Percentiles rank a stretch among this genome's conserved stretches.
Evolutionary conservation across 2,113 vertebrate genomes (phyloP).

Genomic region (Baryphthengus martii): DNA sequence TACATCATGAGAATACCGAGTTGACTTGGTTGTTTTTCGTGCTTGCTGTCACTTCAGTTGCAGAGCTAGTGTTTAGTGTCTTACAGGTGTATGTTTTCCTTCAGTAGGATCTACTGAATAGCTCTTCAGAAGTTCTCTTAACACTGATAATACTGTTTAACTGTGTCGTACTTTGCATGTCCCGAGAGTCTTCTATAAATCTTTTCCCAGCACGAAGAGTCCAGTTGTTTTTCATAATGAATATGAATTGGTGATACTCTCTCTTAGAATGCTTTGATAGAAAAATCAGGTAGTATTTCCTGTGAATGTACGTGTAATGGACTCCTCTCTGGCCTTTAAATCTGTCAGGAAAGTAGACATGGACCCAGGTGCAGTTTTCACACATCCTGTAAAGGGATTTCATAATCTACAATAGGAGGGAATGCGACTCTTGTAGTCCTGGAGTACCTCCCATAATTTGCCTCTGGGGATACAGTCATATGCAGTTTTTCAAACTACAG

Average conservation of each 20-base stretch:
- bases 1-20: not conserved
- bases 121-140: not conserved
- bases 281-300: slow-evolving; percentile 56
- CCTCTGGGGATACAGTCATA: slow-evolving; percentile 8
- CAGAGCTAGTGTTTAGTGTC: not conserved
- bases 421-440: not conserved
- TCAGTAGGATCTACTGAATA: not conserved
- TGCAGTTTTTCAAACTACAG: slow-evolving; percentile 44
- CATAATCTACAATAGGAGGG: slow-evolving; percentile 31
- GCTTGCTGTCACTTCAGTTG: not conserved
- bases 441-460: slow-evolving; percentile 52
- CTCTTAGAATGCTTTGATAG: slow-evolving; percentile 13
- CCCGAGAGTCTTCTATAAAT: not conserved
- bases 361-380: slow-evolving; percentile 62
- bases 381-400: slow-evolving; percentile 66
- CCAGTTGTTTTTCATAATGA: not conserved
- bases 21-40: not conserved
- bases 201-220: not conserved
- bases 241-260: not conserved
- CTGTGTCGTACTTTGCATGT: not conserved
- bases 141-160: not conserved
- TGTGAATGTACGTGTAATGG: slow-evolving; percentile 8
- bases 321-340: slow-evolving; percentile 66
- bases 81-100: not conserved
- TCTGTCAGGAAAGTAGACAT: slow-evolving; percentile 50